Base-by-base conservation (phyloP, 2,797 vertebrate genomes). In the Megaceryle alcyon region DNA sequence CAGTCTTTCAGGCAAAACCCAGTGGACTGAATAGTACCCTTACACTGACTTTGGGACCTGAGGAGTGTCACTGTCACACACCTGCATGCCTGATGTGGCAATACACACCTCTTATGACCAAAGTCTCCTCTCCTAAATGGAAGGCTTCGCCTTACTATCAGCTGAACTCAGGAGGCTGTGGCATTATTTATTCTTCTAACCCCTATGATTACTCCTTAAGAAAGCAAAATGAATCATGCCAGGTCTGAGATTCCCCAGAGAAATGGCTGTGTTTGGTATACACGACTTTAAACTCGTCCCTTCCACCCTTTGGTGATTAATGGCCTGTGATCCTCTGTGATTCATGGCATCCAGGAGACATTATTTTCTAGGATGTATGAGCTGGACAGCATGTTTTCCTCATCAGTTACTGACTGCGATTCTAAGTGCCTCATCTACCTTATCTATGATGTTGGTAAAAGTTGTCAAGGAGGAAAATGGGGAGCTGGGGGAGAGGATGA, bases 351-450 rank as follows among this genome's bases (percentile, higher is more conserved):
- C 49, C 83, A 93, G 93, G 54, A 95, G 93, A 75, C 54, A 81
- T 95, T 80, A 84, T 80, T 95, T 95, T 94, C 53, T 80, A 57
- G 86, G 75, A 78, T 82, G 61, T 82, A 93, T 85, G 73, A 91
- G 72, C 31, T 69, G 87, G 91, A 91, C 53, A 92, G 90, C n/a
- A 92, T 94, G 85, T 96, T 96, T 97, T 96, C 95, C 95, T 95
- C 96, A 95, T 94, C 83, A 94, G 86, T 92, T 92, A 73, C 88
- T 0, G 0, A 81, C 76, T 77, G 64, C 3, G 12, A 64, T 20
- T 84, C 33, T 68, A 89, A 87, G 43, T 0, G 6, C 39, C 81
- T 90, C 28, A 4, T 77, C 25, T 69, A 18, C 88, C 81, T 95
- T 93, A 85, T 82, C 84, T 92, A 54, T 35, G 71, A 64, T 75